Percentiles rank a stretch among this genome's conserved stretches.
Evolutionary conservation across 2,888 invertebrate species (phyloP).

Genomic region (Drosophila nr. fundita): DNA sequence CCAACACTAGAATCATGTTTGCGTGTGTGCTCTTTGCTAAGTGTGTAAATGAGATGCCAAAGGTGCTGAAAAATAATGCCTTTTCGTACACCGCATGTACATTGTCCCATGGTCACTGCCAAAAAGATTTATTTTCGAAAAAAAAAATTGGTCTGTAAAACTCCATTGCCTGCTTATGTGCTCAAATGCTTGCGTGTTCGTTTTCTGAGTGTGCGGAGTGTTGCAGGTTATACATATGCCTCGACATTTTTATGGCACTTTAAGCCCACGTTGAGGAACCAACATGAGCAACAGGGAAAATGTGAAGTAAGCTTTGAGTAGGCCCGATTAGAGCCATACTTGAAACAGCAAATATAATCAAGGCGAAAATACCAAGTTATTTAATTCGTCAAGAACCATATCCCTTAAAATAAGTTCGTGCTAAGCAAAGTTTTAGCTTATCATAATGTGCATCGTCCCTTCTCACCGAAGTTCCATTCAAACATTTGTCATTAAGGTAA

Average conservation of each 20-base stretch:
- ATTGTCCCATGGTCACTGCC: constrained; percentile 41
- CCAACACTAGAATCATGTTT: constrained; percentile 5
- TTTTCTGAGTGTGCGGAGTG: constrained; percentile 32
- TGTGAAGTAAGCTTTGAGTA: constrained; percentile 30
- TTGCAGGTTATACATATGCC: constrained; percentile 44
- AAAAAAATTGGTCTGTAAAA: constrained; percentile 37
- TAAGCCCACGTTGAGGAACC: constrained; percentile 64
- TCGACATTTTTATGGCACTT: constrained; percentile 75
- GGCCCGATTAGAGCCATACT: not conserved
- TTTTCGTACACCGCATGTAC: constrained; percentile 44
- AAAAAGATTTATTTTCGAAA: constrained; percentile 14
- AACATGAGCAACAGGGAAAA: constrained; percentile 5
- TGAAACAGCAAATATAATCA: not conserved
- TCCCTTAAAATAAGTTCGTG: not conserved
- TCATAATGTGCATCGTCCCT: not conserved
- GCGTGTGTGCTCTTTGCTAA: constrained; percentile 13
- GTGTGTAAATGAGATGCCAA: constrained; percentile 41
- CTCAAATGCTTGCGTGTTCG: constrained; percentile 52
- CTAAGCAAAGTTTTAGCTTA: too few relatives aligned
- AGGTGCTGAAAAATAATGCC: constrained; percentile 44
- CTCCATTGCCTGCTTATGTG: constrained; percentile 67
- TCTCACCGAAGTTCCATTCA: not conserved
- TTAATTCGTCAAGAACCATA: not conserved
- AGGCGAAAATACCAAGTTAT: not conserved
- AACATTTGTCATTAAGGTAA: not conserved